A percentile compares a stretch with the other conserved stretches of the same genome.
Evolutionary conservation across 2,888 invertebrate genomes (phyloP).

Genomic region (Cylloceria caligata): DNA sequence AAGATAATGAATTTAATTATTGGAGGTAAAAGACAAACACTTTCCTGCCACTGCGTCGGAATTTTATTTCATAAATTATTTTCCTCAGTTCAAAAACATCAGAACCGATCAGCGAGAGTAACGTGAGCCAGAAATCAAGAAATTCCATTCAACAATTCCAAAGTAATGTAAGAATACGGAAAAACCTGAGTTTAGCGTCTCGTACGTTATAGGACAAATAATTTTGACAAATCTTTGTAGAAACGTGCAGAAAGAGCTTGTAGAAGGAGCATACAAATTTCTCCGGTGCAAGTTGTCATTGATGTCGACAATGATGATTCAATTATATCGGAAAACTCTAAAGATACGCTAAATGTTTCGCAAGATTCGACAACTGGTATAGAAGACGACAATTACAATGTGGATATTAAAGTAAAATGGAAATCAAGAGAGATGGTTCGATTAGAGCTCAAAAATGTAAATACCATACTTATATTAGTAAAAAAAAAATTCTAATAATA

Average conservation of each 20-base stretch:
- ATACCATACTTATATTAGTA: too few species aligned
- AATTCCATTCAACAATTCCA: background rate
- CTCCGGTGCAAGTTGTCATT: background rate
- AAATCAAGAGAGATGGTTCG: constrained; percentile 53
- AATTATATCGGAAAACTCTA: background rate
- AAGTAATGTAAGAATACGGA: background rate
- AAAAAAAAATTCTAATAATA: too few species aligned
- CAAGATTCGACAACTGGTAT: background rate
- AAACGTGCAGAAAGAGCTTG: background rate
- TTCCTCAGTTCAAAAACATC: background rate
- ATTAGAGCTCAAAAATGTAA: constrained; percentile 58
- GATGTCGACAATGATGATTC: background rate
- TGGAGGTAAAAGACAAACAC: constrained; percentile 10
- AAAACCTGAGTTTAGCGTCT: background rate
- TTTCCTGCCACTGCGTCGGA: background rate
- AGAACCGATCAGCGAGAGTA: background rate
- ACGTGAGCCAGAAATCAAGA: background rate
- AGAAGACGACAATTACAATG: constrained; percentile 59
- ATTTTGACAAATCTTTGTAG: background rate
- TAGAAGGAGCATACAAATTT: background rate
- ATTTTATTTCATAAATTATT: background rate
- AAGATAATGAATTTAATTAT: background rate
- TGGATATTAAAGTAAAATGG: constrained; percentile 66
- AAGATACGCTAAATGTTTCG: background rate
- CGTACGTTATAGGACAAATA: too few species aligned